phyloP scores from a whole-genome alignment of 2,888 invertebrate species.

The Sclerodermus sp. region DNA sequence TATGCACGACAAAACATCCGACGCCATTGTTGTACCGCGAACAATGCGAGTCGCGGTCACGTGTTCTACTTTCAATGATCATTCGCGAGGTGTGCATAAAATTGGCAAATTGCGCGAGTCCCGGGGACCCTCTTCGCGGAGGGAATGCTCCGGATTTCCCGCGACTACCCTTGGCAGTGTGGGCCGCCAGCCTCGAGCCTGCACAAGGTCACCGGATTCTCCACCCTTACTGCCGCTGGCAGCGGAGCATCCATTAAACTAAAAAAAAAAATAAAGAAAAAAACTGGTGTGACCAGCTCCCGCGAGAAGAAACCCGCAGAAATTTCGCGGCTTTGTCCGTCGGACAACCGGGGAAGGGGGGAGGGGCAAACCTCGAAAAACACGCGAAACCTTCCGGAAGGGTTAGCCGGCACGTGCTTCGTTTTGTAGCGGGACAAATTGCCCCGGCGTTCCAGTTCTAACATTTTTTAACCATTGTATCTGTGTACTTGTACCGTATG shows the following conservation, averaged over 20 bases:
- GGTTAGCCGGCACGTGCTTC: conserved; percentile 28
- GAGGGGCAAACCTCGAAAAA: not conserved
- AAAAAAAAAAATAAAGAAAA: too few species aligned
- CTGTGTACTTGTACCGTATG: too few species aligned
- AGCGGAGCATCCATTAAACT: too few species aligned
- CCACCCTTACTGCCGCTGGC: too few species aligned
- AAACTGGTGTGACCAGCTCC: too few species aligned
- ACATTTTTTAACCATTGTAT: too few species aligned
- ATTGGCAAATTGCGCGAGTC: not conserved
- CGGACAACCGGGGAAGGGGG: not conserved
- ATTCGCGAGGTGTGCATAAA: conserved; percentile 45
- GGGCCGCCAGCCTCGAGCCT: too few species aligned
- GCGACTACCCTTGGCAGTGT: too few species aligned
- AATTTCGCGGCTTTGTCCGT: not conserved
- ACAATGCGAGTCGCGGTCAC: conserved; percentile 43
- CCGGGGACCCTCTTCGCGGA: too few species aligned
- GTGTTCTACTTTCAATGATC: conserved; percentile 51
- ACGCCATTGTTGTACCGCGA: conserved; percentile 49
- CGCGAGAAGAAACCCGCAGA: not conserved
- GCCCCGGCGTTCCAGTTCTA: too few species aligned
- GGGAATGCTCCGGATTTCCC: too few species aligned
- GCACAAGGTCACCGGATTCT: too few species aligned
- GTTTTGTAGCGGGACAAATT: conserved; percentile 19
- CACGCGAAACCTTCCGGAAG: conserved; percentile 9
- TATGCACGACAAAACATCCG: conserved; percentile 54